Evolutionary conservation across 2,797 vertebrate species (phyloP).

Genomic region (Sebastes taczanowskii): DNA sequence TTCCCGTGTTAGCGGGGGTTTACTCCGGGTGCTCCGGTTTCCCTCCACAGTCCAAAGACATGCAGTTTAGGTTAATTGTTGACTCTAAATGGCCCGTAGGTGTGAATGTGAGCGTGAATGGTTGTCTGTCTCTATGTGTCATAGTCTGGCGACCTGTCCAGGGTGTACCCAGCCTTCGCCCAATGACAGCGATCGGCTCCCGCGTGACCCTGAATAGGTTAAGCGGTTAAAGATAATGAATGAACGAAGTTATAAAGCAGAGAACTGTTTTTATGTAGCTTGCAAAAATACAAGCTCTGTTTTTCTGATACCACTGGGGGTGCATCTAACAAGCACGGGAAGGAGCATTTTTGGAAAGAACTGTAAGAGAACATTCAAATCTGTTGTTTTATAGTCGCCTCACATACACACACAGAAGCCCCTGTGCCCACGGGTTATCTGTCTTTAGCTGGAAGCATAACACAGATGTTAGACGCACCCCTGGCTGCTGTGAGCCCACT

Average conservation of each 20-base stretch:
- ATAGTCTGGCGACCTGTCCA: no score
- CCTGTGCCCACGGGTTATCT: not conserved
- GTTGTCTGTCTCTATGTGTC: no score
- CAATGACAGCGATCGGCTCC: no score
- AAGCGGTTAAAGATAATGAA: no score
- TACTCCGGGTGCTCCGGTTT: no score
- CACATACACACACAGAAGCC: not conserved
- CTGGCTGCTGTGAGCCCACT: conserved; percentile 15
- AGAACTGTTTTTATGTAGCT: not conserved
- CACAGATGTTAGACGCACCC: conserved; percentile 7
- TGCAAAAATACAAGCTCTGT: not conserved
- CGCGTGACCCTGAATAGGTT: no score
- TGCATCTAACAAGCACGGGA: not conserved
- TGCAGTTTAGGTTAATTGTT: no score
- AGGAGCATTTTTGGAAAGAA: not conserved
- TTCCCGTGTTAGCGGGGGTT: no score
- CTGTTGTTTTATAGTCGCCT: conserved; percentile 6
- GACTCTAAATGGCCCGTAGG: no score
- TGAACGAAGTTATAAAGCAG: not conserved
- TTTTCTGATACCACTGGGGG: not conserved
- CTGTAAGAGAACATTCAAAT: not conserved
- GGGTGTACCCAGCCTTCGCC: no score
- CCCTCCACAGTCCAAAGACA: no score
- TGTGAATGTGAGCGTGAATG: no score
- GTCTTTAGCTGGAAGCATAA: conserved; percentile 21